Evolutionary conservation across 2,113 vertebrate species (phyloP).

Genomic region (Podiceps cristatus): DNA sequence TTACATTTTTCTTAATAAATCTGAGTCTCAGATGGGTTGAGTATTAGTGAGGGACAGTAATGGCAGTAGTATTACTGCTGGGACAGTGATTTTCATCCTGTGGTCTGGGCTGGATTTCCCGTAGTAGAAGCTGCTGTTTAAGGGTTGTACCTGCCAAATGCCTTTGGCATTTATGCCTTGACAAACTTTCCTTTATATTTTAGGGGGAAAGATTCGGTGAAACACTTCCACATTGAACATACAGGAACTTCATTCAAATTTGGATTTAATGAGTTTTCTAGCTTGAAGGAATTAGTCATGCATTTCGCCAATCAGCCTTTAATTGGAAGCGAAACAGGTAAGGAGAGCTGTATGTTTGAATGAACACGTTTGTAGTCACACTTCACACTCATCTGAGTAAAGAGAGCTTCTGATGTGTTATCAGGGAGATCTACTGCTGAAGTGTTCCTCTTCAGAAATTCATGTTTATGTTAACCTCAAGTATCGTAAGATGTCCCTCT

Average conservation of each 20-base stretch:
- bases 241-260: conserved; percentile 84
- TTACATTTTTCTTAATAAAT: not conserved
- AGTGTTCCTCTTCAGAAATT: not conserved
- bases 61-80: not conserved
- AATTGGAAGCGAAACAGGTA: conserved; percentile 95
- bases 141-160: not conserved
- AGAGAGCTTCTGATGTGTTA: not conserved
- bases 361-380: not conserved
- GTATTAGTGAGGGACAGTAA: not conserved
- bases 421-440: not conserved
- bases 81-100: not conserved
- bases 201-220: conserved; percentile 96
- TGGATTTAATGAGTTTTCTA: conserved; percentile 91
- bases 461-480: not conserved
- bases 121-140: not conserved
- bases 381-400: not conserved
- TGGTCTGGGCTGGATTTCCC: not conserved
- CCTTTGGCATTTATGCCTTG: not conserved
- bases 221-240: conserved; percentile 90
- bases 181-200: not conserved
- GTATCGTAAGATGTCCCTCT: not conserved
- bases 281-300: conserved; percentile 87
- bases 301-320: conserved; percentile 97
- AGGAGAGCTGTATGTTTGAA: not conserved
- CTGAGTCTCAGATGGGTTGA: not conserved